Evolutionary conservation across 1,140 invertebrate genomes (phyloP).

Genomic region (Drosophila novamexicana): DNA sequence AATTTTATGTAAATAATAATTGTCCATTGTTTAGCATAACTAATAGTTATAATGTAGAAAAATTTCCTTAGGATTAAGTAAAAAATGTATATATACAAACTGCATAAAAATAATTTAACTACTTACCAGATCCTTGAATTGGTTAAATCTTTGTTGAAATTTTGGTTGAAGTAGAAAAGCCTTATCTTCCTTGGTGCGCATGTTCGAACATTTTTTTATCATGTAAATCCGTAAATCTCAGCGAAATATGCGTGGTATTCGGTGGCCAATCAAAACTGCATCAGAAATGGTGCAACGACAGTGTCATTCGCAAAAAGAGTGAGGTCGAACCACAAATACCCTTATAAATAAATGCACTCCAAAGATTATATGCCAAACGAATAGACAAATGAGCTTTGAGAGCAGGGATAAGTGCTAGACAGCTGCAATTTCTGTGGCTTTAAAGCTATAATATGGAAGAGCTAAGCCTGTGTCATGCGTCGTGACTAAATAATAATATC

Average conservation of each 20-base stretch:
- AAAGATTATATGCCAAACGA: not conserved
- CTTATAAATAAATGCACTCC: not conserved
- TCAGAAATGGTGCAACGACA: not conserved
- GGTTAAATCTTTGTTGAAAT: too few species aligned
- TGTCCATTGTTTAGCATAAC: too few species aligned
- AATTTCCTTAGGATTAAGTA: too few species aligned
- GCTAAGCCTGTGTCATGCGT: not conserved
- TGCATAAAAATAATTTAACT: too few species aligned
- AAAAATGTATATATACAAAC: too few species aligned
- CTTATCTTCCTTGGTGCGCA: not conserved
- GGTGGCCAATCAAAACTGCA: constrained; percentile 31
- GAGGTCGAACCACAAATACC: not conserved
- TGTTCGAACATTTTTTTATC: constrained; percentile 2
- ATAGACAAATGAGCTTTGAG: too few species aligned
- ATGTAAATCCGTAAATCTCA: constrained; percentile 21
- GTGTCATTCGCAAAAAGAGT: not conserved
- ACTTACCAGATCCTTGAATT: too few species aligned
- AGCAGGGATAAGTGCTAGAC: too few species aligned
- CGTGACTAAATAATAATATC: not conserved
- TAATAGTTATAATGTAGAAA: too few species aligned
- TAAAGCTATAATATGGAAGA: not conserved
- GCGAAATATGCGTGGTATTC: constrained; percentile 22
- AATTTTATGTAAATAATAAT: too few species aligned
- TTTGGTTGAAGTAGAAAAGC: too few species aligned
- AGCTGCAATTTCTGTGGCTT: not conserved